These are phyloP conservation scores for Toxotes lorentzi DNA, from an alignment of 2,797 vertebrate species.

Conservation along the genomic window DNA sequence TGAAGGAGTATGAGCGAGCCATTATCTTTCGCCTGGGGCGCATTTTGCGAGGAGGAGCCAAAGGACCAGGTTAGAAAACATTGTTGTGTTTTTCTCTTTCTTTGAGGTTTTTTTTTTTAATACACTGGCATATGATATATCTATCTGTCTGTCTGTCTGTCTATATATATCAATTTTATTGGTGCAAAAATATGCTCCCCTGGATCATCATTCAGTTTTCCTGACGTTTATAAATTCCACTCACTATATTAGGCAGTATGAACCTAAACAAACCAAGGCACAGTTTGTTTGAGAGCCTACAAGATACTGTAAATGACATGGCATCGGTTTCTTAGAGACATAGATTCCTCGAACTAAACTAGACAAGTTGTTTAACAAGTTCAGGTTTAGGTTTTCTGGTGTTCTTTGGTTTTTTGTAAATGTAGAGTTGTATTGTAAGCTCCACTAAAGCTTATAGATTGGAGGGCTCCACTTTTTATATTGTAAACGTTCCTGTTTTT, in stretches of 20 bases:
- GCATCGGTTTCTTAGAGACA: neutral
- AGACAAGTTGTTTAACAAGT: neutral
- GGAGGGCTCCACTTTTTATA: neutral
- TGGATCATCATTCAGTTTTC: neutral
- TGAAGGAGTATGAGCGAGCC: constrained; percentile 97
- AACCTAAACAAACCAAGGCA: neutral
- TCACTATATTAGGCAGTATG: neutral
- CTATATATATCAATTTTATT: neutral
- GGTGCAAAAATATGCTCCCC: neutral
- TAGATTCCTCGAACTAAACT: neutral
- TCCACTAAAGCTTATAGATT: neutral
- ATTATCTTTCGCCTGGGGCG: constrained; percentile 97
- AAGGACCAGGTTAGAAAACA: constrained; percentile 90
- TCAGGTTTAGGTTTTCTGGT: neutral
- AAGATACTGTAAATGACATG: neutral
- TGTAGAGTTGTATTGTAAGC: neutral
- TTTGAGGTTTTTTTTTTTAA: too few relatives aligned
- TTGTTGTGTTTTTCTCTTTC: too few relatives aligned
- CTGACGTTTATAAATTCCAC: neutral
- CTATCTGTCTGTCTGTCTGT: too few relatives aligned
- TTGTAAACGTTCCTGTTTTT: neutral
- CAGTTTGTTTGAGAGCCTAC: neutral
- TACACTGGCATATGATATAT: neutral
- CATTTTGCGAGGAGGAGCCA: constrained; percentile 93
- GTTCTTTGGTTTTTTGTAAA: neutral